Percentiles rank a stretch among this genome's conserved stretches.
These are phyloP conservation scores for Semnopithecus entellus DNA, from an alignment of 2,113 vertebrate species.

Conservation along the genomic window DNA sequence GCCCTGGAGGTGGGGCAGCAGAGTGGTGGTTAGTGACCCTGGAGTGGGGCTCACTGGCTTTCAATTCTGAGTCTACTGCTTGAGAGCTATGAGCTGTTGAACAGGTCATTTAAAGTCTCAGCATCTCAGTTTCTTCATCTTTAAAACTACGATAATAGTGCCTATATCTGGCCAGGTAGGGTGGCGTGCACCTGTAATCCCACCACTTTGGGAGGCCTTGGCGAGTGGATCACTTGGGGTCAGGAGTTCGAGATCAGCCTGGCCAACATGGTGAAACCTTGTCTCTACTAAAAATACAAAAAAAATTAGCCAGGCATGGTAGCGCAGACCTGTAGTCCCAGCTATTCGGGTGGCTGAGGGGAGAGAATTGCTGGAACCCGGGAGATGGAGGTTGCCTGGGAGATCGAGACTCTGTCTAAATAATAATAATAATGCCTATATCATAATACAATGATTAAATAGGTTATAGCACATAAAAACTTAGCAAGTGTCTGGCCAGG, in stretches of 20 bases:
- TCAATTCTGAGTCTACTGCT: not conserved
- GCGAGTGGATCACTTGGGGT: no score
- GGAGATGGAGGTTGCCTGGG: no score
- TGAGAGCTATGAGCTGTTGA: not conserved
- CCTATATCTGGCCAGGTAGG: not conserved
- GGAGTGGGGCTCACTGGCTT: not conserved
- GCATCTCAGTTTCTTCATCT: not conserved
- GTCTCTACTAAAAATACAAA: no score
- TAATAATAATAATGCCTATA: not conserved
- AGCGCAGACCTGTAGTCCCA: no score
- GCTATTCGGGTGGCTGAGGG: no score
- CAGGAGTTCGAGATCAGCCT: no score
- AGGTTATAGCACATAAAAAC: not conserved
- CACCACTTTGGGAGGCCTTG: no score
- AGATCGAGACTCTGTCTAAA: no score
- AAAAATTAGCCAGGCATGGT: no score
- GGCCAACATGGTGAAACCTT: no score
- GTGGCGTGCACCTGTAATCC: no score
- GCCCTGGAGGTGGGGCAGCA: not conserved
- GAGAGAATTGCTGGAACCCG: no score
- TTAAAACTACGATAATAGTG: not conserved
- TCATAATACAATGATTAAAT: not conserved
- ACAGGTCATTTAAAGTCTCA: not conserved
- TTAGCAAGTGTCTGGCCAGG: not conserved
- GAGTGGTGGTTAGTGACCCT: not conserved